Evolutionary conservation across 2,113 vertebrate species (phyloP).

Genomic region (Manacus vitellinus): DNA sequence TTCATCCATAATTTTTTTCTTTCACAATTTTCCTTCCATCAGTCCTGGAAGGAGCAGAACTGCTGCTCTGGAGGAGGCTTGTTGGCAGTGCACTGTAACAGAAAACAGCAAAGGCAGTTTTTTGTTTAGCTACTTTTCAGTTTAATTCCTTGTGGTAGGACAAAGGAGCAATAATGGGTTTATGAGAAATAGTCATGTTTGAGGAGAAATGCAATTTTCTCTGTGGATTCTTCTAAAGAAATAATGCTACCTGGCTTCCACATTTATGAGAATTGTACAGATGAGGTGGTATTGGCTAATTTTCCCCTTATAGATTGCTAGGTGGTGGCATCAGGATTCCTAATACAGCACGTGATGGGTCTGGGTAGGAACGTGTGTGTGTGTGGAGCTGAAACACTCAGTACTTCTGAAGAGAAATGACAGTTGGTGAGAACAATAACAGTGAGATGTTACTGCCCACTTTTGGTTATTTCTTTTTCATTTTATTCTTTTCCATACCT

Average conservation of each 20-base stretch:
- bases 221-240: not conserved
- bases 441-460: not conserved
- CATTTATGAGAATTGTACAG: not conserved
- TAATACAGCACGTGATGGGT: not conserved
- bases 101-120: not conserved
- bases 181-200: not conserved
- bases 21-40: not conserved
- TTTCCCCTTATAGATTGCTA: not conserved
- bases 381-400: not conserved
- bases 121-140: not conserved
- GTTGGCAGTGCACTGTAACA: not conserved
- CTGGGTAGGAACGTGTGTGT: not conserved
- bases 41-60: not conserved
- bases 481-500: not conserved
- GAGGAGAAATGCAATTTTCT: not conserved
- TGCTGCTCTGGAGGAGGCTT: not conserved
- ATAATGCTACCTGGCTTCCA: not conserved
- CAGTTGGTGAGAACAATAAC: not conserved
- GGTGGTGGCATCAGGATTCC: not conserved
- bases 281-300: not conserved
- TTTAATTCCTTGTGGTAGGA: not conserved
- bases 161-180: not conserved
- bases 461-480: not conserved
- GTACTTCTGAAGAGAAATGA: accelerated
- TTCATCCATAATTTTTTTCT: not conserved